phyloP scores from a whole-genome alignment of 2,113 vertebrate genomes.

The Cheirogaleus medius region DNA sequence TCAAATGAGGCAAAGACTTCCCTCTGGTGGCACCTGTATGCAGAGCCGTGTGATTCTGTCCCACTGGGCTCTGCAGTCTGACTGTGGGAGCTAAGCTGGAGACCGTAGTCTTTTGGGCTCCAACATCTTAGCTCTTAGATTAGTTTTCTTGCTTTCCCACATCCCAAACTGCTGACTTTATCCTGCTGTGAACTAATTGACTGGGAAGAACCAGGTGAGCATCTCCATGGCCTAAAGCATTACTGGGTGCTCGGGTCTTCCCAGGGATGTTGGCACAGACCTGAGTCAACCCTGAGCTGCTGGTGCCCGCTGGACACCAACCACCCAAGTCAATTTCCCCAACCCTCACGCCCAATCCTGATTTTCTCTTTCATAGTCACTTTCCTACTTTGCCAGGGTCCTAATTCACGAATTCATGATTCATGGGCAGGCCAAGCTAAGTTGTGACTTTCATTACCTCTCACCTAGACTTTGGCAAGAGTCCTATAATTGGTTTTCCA shows the following conservation, averaged over 20 bases:
- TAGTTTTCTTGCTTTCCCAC: not conserved
- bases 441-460: slow-evolving; percentile 7
- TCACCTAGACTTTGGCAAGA: not conserved
- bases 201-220: not conserved
- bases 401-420: not conserved
- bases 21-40: not conserved
- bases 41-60: not conserved
- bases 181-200: not conserved
- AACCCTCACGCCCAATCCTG: not conserved
- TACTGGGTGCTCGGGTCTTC: not conserved
- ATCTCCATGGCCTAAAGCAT: not conserved
- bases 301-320: not conserved
- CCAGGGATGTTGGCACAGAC: not conserved
- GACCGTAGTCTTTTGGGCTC: not conserved
- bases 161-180: not conserved
- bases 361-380: not conserved
- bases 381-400: not conserved
- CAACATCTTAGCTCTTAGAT: not conserved
- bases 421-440: not conserved
- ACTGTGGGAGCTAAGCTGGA: not conserved
- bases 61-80: not conserved
- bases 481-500: slow-evolving; percentile 29
- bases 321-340: not conserved
- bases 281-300: not conserved
- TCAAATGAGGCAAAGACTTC: not conserved